Evolutionary conservation across 2,888 invertebrate genomes (phyloP), one percentile per base, ranked within the genome.

Genomic region (Ganaspis brasiliensis): DNA sequence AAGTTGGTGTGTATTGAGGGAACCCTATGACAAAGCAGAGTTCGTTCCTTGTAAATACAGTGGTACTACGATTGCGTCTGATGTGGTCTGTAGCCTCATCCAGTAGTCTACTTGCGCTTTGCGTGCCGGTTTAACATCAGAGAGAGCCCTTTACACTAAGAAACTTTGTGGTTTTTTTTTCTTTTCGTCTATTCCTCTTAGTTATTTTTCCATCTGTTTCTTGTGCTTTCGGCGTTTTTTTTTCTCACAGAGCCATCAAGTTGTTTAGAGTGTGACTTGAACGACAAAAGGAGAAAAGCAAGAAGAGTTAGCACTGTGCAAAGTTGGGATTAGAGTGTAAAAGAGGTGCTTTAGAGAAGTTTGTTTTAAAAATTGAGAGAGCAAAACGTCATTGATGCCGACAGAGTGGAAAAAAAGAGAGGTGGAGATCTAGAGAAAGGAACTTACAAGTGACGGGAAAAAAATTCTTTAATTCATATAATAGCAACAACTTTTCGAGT

Each of bases 11-110:
- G 70, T 71, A 35, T 63, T 63, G 79, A 79, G 79, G 78, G 77
- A 79, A 79, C 80, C 80, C 80, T 81, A 81, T 78, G 77, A 75
- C 75, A 70, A 73, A 73, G 75, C 74, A 57, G 77, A 78, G 79
- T 72, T 49, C 35, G 21, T 49, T 72, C 21, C 26, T 56, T 72
- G 55, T 55, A 71, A 55, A 45, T 56, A 55, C 19, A 55, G 72
- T 72, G 56, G 55, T 57, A 56, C 56, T 59, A 73, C 24, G 59
- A 45, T 49, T 73, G 57, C 57, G 73, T 78, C 81, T 77, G 74
- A 81, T 79, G 74, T 78, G 71, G 78, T 74, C 72, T 76, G 74
- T 31, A 45, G 45, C 67, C 67, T 67, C 74, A 71, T 76, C 74
- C 76, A 55, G 72, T 77, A 81, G 81, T 79, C 73, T 77, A 79